Conservation (phyloP, 2,113 vertebrate species). For the Paedocypris sp. region DNA sequence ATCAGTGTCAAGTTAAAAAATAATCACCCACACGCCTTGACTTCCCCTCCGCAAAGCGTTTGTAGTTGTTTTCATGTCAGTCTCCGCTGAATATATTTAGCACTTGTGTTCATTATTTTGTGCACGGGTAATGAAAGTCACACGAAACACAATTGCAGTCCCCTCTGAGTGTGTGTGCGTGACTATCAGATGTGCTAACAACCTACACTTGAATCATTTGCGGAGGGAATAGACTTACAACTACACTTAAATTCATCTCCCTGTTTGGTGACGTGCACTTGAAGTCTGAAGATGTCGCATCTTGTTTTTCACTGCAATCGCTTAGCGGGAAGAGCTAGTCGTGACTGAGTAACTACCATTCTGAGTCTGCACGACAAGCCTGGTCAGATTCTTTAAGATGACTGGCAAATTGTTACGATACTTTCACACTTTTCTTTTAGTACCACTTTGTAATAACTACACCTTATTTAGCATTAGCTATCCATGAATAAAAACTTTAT, state of each 20-base stretch:
- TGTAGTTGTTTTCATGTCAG: conserved; percentile 23
- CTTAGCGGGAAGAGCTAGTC: not conserved
- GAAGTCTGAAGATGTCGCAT: not conserved
- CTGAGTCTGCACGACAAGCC: not conserved
- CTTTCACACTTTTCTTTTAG: no score
- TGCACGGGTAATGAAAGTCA: conserved; percentile 14
- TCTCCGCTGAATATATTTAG: conserved; percentile 23
- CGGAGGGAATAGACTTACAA: not conserved
- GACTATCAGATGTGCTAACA: conserved; percentile 13
- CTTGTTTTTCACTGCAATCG: not conserved
- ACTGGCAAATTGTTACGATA: no score
- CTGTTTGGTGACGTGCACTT: not conserved
- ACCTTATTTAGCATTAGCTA: no score
- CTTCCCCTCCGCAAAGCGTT: conserved; percentile 15
- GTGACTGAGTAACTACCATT: not conserved
- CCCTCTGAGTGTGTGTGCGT: conserved; percentile 13
- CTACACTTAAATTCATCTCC: not conserved
- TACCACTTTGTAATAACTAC: no score
- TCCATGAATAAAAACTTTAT: no score
- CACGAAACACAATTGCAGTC: conserved; percentile 9
- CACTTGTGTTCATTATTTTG: conserved; percentile 24
- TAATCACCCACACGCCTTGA: conserved; percentile 13
- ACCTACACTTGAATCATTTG: not conserved
- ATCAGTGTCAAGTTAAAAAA: conserved; percentile 28
- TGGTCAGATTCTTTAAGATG: conserved; percentile 12